Conservation (phyloP, 1,140 invertebrate genomes). For the Telenomus remus region DNA sequence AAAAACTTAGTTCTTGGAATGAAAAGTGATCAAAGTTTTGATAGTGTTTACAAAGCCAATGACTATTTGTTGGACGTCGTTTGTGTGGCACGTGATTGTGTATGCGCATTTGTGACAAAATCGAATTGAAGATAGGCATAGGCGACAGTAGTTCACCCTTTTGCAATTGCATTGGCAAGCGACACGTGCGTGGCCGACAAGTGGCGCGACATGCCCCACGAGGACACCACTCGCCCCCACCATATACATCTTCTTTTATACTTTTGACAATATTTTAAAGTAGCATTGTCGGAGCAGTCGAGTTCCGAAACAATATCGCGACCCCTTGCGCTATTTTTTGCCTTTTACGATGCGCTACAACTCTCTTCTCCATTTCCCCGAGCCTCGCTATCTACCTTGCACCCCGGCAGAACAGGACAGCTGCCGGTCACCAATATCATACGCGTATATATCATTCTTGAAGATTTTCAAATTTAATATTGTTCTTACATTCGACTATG, state of each 20-base stretch:
- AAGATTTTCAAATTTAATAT: conserved; percentile 75
- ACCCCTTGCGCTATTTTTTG: conserved; percentile 39
- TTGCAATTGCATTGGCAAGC: conserved; percentile 63
- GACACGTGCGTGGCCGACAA: conserved; percentile 73
- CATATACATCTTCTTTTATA: conserved; percentile 65
- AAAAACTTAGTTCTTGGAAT: too few species aligned
- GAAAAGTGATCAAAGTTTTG: too few species aligned
- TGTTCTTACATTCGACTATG: conserved; percentile 64
- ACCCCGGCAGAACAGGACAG: conserved; percentile 66
- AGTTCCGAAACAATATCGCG: conserved; percentile 70
- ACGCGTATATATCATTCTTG: conserved; percentile 69
- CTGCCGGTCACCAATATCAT: conserved; percentile 74
- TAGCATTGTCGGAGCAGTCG: conserved; percentile 66
- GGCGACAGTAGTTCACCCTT: conserved; percentile 64
- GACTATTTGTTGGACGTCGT: conserved; percentile 41
- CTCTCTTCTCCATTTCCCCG: conserved; percentile 33
- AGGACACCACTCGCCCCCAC: conserved; percentile 27
- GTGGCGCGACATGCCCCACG: conserved; percentile 65
- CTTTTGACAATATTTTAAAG: conserved; percentile 74
- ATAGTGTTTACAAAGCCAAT: not conserved
- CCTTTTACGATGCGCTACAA: conserved; percentile 37
- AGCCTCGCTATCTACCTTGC: conserved; percentile 45
- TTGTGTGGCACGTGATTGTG: conserved; percentile 34
- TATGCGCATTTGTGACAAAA: conserved; percentile 24
- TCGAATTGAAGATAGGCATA: conserved; percentile 42